Evolutionary conservation across 2,888 invertebrate species (phyloP).

Genomic region (Cancer borealis): DNA sequence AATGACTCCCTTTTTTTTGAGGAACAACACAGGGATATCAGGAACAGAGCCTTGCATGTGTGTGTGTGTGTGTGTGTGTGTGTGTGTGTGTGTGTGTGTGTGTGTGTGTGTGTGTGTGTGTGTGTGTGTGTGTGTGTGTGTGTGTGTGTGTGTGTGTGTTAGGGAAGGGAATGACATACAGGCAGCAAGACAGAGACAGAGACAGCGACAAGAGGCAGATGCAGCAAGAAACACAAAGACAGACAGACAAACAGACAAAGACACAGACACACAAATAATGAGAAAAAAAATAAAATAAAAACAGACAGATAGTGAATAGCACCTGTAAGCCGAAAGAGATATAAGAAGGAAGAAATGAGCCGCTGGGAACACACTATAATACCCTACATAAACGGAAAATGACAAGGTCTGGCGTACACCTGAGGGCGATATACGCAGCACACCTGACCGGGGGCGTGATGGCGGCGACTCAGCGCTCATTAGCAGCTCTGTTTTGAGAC

Average conservation of each 20-base stretch:
- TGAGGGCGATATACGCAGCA: not conserved
- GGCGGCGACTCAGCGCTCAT: conserved; percentile 18
- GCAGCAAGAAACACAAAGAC: not conserved
- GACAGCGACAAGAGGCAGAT: not conserved
- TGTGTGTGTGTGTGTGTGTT: not conserved
- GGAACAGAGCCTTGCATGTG: not conserved
- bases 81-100: not conserved
- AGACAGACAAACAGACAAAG: not conserved
- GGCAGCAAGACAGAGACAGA: not conserved
- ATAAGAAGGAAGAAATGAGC: not conserved
- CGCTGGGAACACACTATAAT: not conserved
- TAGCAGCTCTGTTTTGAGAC: conserved; percentile 56
- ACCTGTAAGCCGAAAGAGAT: not conserved
- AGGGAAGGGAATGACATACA: not conserved
- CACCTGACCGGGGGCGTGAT: conserved; percentile 25
- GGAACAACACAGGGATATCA: not conserved
- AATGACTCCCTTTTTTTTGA: conserved; percentile 17
- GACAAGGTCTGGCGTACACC: not conserved
- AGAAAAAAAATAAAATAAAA: not conserved
- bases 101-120: not conserved
- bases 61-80: not conserved
- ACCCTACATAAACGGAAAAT: not conserved
- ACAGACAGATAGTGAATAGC: not conserved
- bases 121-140: conserved; percentile 3
- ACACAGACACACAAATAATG: not conserved